Evolutionary conservation across 2,797 vertebrate species (phyloP), one percentile per base, ranked within the genome.

Genomic region (Trachurus trachurus): DNA sequence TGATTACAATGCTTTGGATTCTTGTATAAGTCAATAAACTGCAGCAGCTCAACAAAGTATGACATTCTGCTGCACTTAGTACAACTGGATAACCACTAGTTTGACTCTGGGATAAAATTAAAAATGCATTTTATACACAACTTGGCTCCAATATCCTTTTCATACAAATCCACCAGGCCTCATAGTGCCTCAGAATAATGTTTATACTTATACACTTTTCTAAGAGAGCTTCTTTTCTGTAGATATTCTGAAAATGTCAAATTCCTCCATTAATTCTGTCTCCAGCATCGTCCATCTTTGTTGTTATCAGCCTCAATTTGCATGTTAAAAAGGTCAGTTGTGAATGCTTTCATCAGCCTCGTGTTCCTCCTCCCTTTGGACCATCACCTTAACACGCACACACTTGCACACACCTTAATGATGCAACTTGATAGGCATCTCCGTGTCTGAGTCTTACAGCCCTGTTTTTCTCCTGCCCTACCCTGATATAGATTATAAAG

Each of bases 401-500:
- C 69, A 68, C 44, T 58, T n/a, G 53, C 34, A 74, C 68, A 37
- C 58, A 71, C 65, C 47, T 73, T 76, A 67, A 81, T 66, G 44
- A 79, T 73, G 59, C 57, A 86, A 86, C 70, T 52, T 44, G 79
- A 89, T 69, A 74, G 42, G 39, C 19, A 49, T 40, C n/a, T 74
- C 40, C 37, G 5, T 76, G 47, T 62, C 26, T 73, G 39, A 37
- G 37, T 34, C 64, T 67, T 44, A 31, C 64, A 42, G 16, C 53
- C n/a, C 44, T 57, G 11, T 31, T 70, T 71, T 79, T 60, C 57
- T 64, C 65, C 40, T 67, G 19, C 50, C 9, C 22, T 9, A 4
- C 67, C 39, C 57, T 21, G 37, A 60, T 47, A 63, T 52, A 37
- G 16, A 61, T 63, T 47, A 17, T n/a, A 39, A 57, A 67, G 29